Base-by-base conservation (phyloP, 1,140 invertebrate genomes). In the Ceratosolen solmsi region DNA sequence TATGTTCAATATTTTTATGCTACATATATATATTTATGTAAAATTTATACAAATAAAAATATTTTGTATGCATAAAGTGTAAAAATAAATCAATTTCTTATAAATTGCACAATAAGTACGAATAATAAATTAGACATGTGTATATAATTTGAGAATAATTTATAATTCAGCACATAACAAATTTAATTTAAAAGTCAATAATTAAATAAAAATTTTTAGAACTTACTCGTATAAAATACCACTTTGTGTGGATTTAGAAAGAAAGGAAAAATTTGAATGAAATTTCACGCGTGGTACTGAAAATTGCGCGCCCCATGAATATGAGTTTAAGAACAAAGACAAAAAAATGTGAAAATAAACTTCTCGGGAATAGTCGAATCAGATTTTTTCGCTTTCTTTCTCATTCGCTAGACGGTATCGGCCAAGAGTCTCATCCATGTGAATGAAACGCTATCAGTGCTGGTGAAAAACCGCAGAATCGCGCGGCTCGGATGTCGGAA, bases 401-500 rank as follows among this genome's bases (percentile, higher is more conserved):
- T 33, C 74, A 7, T 22, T 30, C 25, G n/a, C 25, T 46, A 27
- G 36, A 25, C 22, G 41, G 41, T 46, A 22, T 1, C 7, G 22
- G 25, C 3, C n/a, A 15, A 22, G 22, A 36, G 13, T 7, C 15
- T 4, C 41, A 2, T 78, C 25, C 60, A 15, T 78, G 63, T 78
- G 76, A 78, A 78, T 78, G 41, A 38, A 54, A 8, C 3, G 20
- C 7, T 3, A 46, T 25, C 13, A 1, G 63, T 78, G 58, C 49
- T 49, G 46, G 76, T 78, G 33, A 68, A 38, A 78, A 78, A 78
- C 60, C 76, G 76, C 76, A 54, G 60, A 78, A 30, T 78, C 63
- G 76, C 63, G 27, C 41, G 30, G 46, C 25, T 68, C 63, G 46
- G 25, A 36, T 70, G 41, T 68, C 60, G 11, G 22, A 25, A 22